These are phyloP conservation scores for Phymastichus coffea DNA, from an alignment of 1,140 invertebrate genomes.

Conservation along the genomic window DNA sequence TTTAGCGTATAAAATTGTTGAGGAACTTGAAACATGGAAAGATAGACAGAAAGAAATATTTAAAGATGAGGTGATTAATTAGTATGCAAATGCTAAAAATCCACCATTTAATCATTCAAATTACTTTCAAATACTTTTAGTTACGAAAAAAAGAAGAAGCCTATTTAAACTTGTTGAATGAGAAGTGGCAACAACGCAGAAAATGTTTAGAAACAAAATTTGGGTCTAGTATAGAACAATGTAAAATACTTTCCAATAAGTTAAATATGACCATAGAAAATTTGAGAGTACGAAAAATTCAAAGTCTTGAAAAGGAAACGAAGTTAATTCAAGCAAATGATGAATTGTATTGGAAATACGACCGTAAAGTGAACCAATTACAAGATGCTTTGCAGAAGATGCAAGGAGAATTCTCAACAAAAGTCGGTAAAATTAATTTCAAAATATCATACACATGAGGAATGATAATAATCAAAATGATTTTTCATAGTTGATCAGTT, in stretches of 20 bases:
- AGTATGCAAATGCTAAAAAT: not conserved
- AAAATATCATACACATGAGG: not conserved
- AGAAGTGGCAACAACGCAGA: conserved; percentile 51
- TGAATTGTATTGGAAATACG: conserved; percentile 49
- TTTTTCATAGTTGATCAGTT: conserved; percentile 34
- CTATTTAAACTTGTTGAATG: conserved; percentile 48
- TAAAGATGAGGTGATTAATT: conserved; percentile 42
- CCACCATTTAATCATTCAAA: too few species aligned
- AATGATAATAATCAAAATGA: not conserved
- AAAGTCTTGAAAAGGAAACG: conserved; percentile 50
- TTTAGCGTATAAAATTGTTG: conserved; percentile 56
- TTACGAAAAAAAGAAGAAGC: conserved; percentile 50
- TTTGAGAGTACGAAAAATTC: conserved; percentile 44
- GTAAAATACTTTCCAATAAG: conserved; percentile 48
- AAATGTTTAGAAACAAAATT: conserved; percentile 50
- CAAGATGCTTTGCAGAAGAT: conserved; percentile 44
- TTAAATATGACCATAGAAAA: conserved; percentile 51
- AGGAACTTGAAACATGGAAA: conserved; percentile 60
- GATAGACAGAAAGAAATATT: conserved; percentile 56
- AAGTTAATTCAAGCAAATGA: conserved; percentile 48
- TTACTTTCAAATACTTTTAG: conserved; percentile 31
- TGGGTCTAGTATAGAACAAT: conserved; percentile 45
- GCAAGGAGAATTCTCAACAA: conserved; percentile 46
- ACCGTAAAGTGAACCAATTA: conserved; percentile 47
- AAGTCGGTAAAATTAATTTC: conserved; percentile 31